Evolutionary conservation across 2,797 vertebrate genomes (phyloP), one percentile per base, ranked within the genome.

Genomic region (Tarsius wallacei): DNA sequence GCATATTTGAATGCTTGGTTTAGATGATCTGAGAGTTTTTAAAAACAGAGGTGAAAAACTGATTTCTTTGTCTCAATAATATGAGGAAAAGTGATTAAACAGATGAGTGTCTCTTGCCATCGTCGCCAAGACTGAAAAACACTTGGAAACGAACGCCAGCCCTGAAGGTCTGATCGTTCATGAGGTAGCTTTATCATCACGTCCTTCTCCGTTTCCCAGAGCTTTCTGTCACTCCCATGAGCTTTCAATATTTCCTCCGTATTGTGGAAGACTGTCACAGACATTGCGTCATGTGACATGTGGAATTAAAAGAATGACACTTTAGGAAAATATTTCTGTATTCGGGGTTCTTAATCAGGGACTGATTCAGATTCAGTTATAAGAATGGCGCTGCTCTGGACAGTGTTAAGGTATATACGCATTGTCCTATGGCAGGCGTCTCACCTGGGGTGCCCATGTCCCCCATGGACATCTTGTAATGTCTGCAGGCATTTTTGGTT

Each of bases 321-420:
- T 42, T 78, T 24, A 24, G 10, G n/a, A 57, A 22, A 55, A 55
- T 7, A 80, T 57, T 57, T 53, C 74, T 68, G 76, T 16, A 42
- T 47, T 16, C 68, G 26, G 68, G 47, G 26, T 70, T 31, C 68
- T 81, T 49, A 31, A 16, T 9, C 17, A 51, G 5, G 28, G 9
- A 6, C 42, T 61, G 66, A 71, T 24, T 71, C 31, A 61, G 11
- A 31, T 21, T 42, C 33, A 70, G n/a, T 82, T 21, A 49, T 61
- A 36, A 36, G 2, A 61, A 70, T 33, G 14, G 21, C 12, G 15
- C 24, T 7, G 42, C 24, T n/a, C n/a, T 42, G 31, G 51, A 26
- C 17, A 26, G 19, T 1, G 0, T 17, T 7, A 26, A 1, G 12
- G 10, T 19, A 9, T 36, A 59, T 0, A 28, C 1, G 1, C 22